Conservation (phyloP, 2,888 invertebrate species). For the Eupeodes luniger region DNA sequence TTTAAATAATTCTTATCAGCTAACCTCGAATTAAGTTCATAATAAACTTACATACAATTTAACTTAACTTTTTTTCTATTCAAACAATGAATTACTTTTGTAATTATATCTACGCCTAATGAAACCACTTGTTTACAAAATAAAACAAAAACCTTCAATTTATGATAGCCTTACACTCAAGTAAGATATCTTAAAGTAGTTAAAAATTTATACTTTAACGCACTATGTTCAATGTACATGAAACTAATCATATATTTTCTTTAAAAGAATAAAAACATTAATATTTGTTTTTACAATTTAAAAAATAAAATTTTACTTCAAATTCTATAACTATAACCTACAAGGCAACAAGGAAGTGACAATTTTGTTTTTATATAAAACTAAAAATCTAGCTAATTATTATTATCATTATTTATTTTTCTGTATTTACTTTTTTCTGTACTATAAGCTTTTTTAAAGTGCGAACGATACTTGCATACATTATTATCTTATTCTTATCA, state of each 20-base stretch:
- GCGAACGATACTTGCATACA: slow-evolving; percentile 12
- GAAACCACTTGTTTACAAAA: not conserved
- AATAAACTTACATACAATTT: too few relatives aligned
- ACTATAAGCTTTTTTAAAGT: not conserved
- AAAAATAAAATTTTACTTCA: not conserved
- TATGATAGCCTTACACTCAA: not conserved
- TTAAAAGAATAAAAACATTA: not conserved
- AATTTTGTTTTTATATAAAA: not conserved
- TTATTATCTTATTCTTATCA: slow-evolving; percentile 28
- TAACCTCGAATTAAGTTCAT: not conserved
- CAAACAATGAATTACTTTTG: not conserved
- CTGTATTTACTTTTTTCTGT: not conserved
- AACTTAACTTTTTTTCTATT: not conserved
- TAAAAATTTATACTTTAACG: too few relatives aligned
- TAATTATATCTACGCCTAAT: not conserved
- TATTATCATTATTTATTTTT: not conserved
- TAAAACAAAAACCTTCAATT: not conserved
- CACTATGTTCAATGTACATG: too few relatives aligned
- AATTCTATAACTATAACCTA: not conserved
- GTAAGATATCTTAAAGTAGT: too few relatives aligned
- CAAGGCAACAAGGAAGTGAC: slow-evolving; percentile 35
- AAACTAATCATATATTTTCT: not conserved
- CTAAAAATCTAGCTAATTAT: slow-evolving; percentile 2
- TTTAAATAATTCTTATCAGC: too few relatives aligned
- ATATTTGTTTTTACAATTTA: slow-evolving; percentile 12